Conservation (phyloP, 2,797 vertebrate species). For the Hoplostethus mediterraneus region DNA sequence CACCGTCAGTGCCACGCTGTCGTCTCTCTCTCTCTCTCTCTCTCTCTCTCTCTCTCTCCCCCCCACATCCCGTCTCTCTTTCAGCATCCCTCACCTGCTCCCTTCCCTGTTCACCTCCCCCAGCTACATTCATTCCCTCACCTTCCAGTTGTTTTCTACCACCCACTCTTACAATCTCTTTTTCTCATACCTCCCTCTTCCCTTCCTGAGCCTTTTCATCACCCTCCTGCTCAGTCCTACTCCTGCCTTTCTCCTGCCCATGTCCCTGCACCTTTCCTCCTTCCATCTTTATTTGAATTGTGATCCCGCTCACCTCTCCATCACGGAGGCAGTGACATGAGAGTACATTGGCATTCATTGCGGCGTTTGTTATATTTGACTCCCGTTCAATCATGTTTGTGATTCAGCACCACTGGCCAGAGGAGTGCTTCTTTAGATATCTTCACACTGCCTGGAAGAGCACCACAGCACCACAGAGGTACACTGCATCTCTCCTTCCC, state of each 20-base stretch:
- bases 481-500: slow-evolving; percentile 3
- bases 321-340: slow-evolving; percentile 45
- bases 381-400: slow-evolving; percentile 65
- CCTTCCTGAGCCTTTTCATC: slow-evolving; percentile 16
- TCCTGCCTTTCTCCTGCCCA: slow-evolving; percentile 4
- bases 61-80: slow-evolving; percentile 39
- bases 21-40: slow-evolving; percentile 42
- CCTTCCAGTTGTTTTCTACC: slow-evolving; percentile 27
- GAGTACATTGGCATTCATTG: slow-evolving; percentile 63
- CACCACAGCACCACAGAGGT: background rate
- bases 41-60: too few relatives aligned
- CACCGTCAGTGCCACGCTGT: slow-evolving; percentile 38
- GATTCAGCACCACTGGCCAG: slow-evolving; percentile 44
- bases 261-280: background rate
- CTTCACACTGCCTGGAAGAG: background rate
- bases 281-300: slow-evolving; percentile 56
- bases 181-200: slow-evolving; percentile 30
- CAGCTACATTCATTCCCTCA: slow-evolving; percentile 19
- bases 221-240: slow-evolving; percentile 23
- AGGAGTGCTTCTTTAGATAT: slow-evolving; percentile 37
- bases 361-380: slow-evolving; percentile 59
- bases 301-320: slow-evolving; percentile 44
- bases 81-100: slow-evolving; percentile 37
- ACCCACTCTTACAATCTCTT: slow-evolving; percentile 8
- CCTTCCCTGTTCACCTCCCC: slow-evolving; percentile 4